Percentiles rank a stretch among this genome's conserved stretches.
phyloP scores from a whole-genome alignment of 2,113 vertebrate genomes.

The Calidris pygmaea region DNA sequence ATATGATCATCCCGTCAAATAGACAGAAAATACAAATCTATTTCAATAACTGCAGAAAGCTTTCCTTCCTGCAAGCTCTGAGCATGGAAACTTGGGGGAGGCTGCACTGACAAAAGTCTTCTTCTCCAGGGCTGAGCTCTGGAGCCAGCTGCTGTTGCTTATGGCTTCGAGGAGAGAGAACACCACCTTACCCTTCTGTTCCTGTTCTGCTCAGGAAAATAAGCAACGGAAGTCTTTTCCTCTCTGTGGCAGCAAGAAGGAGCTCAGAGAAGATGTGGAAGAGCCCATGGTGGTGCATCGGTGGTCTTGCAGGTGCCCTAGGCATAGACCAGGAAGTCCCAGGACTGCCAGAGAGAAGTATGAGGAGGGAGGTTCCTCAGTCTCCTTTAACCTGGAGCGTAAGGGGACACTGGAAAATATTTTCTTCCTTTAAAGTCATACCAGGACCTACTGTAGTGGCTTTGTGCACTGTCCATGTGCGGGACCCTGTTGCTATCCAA shows the following conservation, averaged over 20 bases:
- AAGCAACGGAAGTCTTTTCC: neutral
- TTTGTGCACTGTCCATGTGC: neutral
- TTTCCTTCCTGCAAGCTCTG: neutral
- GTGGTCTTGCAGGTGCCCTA: neutral
- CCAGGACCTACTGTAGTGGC: neutral
- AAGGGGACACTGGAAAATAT: neutral
- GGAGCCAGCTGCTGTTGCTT: neutral
- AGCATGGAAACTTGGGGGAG: neutral
- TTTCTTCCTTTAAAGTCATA: neutral
- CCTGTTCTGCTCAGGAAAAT: neutral
- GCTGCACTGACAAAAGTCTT: neutral
- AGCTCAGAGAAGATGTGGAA: neutral
- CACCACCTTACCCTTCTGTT: neutral
- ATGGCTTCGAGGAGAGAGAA: neutral
- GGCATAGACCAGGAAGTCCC: neutral
- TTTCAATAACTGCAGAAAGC: neutral
- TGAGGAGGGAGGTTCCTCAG: neutral
- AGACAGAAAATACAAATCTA: neutral
- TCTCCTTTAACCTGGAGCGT: neutral
- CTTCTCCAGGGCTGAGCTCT: neutral
- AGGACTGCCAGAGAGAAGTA: neutral
- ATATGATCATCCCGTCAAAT: neutral
- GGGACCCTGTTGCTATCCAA: neutral
- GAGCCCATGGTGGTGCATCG: rapidly evolving
- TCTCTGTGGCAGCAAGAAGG: neutral